Evolutionary conservation across 2,888 invertebrate species (phyloP).

Genomic region (Lacanobia wlatinum): DNA sequence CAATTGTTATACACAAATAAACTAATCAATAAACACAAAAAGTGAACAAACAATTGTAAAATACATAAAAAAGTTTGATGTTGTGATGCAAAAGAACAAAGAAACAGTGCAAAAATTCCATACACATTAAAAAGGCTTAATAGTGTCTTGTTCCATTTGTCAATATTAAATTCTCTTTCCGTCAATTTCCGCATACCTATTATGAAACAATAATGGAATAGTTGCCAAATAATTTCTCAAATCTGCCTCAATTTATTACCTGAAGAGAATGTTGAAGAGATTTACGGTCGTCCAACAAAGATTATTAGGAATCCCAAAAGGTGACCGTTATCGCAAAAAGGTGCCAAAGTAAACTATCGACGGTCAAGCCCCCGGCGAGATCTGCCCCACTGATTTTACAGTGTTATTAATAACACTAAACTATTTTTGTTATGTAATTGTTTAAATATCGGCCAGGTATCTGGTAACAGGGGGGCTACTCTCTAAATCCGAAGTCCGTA

Average conservation of each 20-base stretch:
- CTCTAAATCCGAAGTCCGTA: no score
- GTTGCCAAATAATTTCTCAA: conserved; percentile 26
- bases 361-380: conserved; percentile 33
- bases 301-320: conserved; percentile 44
- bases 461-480: no score
- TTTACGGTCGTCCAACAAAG: conserved; percentile 27
- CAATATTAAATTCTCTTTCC: not conserved
- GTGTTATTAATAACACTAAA: conserved; percentile 19
- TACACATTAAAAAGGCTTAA: no score
- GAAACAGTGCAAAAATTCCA: no score
- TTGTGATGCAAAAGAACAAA: no score
- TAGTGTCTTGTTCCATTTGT: no score
- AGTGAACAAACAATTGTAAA: no score
- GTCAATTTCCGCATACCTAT: not conserved
- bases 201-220: conserved; percentile 11
- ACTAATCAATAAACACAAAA: no score
- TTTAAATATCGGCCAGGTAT: not conserved
- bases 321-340: conserved; percentile 46
- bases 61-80: no score
- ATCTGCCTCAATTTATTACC: conserved; percentile 19
- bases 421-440: not conserved
- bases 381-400: conserved; percentile 54
- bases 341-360: conserved; percentile 42
- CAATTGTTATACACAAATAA: no score
- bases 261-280: conserved; percentile 27